phyloP scores from a whole-genome alignment of 2,113 vertebrate genomes.

The Sula dactylatra region DNA sequence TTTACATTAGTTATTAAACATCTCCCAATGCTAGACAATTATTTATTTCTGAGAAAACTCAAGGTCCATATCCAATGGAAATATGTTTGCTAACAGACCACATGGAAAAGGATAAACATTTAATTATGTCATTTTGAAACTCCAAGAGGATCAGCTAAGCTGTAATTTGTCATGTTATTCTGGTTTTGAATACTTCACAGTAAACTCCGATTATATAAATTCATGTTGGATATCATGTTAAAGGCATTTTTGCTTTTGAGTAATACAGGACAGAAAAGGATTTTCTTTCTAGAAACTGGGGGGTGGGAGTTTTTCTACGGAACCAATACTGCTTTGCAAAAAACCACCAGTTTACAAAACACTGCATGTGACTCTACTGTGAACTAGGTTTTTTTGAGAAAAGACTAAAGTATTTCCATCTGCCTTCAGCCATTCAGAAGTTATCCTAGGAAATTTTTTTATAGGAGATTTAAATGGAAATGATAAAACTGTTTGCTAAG shows the following conservation, averaged over 20 bases:
- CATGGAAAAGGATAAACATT: constrained; percentile 3
- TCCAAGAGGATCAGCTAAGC: not conserved
- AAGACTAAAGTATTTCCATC: not conserved
- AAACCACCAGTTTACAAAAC: not conserved
- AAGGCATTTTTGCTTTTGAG: not conserved
- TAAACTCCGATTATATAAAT: not conserved
- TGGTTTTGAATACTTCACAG: not conserved
- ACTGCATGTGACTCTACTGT: not conserved
- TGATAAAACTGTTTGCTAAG: constrained; percentile 1
- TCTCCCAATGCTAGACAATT: not conserved
- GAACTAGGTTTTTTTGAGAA: not conserved
- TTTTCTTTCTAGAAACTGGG: not conserved
- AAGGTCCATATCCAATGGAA: not conserved
- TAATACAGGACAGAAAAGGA: not conserved
- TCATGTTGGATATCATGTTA: not conserved
- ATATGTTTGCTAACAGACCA: constrained; percentile 18
- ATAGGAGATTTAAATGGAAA: not conserved
- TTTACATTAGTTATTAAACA: not conserved
- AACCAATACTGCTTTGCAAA: not conserved
- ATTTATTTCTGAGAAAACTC: not conserved
- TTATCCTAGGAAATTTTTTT: not conserved
- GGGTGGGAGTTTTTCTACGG: not conserved
- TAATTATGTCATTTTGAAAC: constrained; percentile 1
- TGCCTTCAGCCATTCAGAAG: not conserved
- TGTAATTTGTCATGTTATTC: not conserved